Percentiles rank a stretch among this genome's conserved stretches.
phyloP scores from a whole-genome alignment of 2,113 vertebrate species.

The Rhizomys pruinosus region DNA sequence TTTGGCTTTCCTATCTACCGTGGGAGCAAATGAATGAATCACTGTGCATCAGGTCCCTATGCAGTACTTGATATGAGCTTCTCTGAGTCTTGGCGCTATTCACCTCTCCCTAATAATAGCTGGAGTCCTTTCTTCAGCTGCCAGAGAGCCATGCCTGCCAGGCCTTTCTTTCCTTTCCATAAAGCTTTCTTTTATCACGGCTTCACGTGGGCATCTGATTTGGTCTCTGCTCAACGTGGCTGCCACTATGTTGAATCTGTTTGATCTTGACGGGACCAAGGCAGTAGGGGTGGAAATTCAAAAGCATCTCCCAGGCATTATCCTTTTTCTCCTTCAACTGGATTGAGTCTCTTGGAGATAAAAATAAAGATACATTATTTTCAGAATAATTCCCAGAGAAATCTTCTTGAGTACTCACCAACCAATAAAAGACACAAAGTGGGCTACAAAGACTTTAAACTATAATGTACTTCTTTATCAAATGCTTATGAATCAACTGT shows the following conservation, averaged over 20 bases:
- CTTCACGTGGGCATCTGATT: conserved; percentile 49
- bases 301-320: not conserved
- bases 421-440: conserved; percentile 20
- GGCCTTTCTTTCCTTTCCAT: conserved; percentile 44
- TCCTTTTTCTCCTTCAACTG: conserved; percentile 7
- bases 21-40: not conserved
- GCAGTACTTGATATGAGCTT: not conserved
- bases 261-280: conserved; percentile 60
- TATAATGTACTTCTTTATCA: conserved; percentile 23
- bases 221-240: conserved; percentile 15
- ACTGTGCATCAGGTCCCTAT: not conserved
- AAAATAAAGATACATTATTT: conserved; percentile 62
- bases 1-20: not conserved
- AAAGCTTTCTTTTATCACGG: conserved; percentile 59
- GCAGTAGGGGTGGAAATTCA: conserved; percentile 2
- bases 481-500: conserved; percentile 32
- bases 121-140: conserved; percentile 41
- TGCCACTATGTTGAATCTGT: conserved; percentile 35
- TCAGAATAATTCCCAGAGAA: conserved; percentile 43
- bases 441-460: not conserved
- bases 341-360: conserved; percentile 30
- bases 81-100: conserved; percentile 30
- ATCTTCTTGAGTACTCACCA: conserved; percentile 44
- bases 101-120: conserved; percentile 35
- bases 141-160: conserved; percentile 33